These are phyloP conservation scores for Cyprinus carpio DNA, from an alignment of 2,113 vertebrate genomes.

Conservation along the genomic window DNA sequence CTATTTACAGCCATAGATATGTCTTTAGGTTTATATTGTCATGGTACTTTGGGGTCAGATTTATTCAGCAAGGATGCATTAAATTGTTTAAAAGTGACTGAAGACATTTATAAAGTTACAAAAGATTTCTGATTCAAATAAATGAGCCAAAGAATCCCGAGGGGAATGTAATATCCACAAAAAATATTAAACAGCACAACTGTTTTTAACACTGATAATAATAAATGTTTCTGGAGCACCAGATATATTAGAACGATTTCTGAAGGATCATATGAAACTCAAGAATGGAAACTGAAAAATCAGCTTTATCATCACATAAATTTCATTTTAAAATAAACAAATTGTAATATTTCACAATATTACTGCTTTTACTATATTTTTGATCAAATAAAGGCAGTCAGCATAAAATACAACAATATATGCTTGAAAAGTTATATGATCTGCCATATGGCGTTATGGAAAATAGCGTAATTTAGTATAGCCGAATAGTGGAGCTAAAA, in stretches of 20 bases:
- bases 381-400: not conserved
- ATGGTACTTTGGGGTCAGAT: not conserved
- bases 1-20: not conserved
- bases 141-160: not conserved
- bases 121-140: too few relatives aligned
- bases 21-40: not conserved
- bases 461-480: not conserved
- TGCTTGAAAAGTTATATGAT: conserved; percentile 3
- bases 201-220: not conserved
- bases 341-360: not conserved
- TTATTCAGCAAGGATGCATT: too few relatives aligned
- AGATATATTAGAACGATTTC: not conserved
- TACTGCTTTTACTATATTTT: not conserved
- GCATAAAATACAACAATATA: not conserved
- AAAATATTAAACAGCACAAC: not conserved
- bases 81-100: too few relatives aligned
- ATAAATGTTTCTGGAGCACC: not conserved
- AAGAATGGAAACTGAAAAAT: not conserved
- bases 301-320: not conserved
- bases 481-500: conserved; percentile 59
- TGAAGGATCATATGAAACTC: not conserved
- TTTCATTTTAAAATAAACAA: not conserved
- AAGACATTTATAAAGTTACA: too few relatives aligned
- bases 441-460: not conserved
- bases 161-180: not conserved